Percentiles rank a stretch among this genome's conserved stretches.
phyloP scores from a whole-genome alignment of 2,797 vertebrate genomes.

The Sparus aurata region DNA sequence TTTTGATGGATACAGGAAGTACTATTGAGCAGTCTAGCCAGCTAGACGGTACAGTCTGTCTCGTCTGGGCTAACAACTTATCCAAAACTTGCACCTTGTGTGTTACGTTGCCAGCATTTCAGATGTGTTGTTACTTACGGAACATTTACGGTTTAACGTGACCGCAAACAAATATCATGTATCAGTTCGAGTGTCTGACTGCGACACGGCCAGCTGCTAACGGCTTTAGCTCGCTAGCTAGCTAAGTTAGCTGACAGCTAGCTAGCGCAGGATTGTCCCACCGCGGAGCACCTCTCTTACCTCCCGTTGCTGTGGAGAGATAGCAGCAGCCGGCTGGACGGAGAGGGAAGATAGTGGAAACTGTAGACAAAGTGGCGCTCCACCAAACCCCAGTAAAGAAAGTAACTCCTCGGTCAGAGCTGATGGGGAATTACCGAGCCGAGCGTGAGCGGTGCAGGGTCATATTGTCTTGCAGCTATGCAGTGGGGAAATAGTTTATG shows the following conservation, averaged over 20 bases:
- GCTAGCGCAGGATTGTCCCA: slow-evolving; percentile 69
- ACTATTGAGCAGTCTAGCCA: fast-evolving
- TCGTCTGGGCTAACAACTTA: slow-evolving; percentile 53
- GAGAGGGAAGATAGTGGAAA: slow-evolving; percentile 33
- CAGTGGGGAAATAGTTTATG: slow-evolving; percentile 77
- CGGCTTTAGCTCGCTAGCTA: slow-evolving; percentile 62
- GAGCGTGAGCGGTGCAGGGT: slow-evolving; percentile 77
- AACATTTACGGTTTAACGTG: fast-evolving
- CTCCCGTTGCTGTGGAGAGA: slow-evolving; percentile 72
- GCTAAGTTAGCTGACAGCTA: slow-evolving; percentile 67
- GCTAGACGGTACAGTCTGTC: slow-evolving; percentile 9
- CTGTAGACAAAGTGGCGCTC: slow-evolving; percentile 53
- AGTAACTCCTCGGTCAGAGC: slow-evolving; percentile 24
- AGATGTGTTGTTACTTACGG: fast-evolving
- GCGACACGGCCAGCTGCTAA: slow-evolving; percentile 37
- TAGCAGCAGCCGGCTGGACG: slow-evolving; percentile 62
- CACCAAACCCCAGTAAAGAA: slow-evolving; percentile 8
- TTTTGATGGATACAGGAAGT: slow-evolving; percentile 49
- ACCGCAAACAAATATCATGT: neutral
- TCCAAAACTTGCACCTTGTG: slow-evolving; percentile 49
- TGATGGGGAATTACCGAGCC: slow-evolving; percentile 49
- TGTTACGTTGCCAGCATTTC: neutral
- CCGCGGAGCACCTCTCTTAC: slow-evolving; percentile 70
- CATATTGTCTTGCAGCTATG: slow-evolving; percentile 85
- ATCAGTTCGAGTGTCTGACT: neutral